Percentiles rank a stretch among this genome's conserved stretches.
These are phyloP conservation scores for Pemphigus obesinymphae DNA, from an alignment of 1,140 invertebrate species.

Conservation along the genomic window DNA sequence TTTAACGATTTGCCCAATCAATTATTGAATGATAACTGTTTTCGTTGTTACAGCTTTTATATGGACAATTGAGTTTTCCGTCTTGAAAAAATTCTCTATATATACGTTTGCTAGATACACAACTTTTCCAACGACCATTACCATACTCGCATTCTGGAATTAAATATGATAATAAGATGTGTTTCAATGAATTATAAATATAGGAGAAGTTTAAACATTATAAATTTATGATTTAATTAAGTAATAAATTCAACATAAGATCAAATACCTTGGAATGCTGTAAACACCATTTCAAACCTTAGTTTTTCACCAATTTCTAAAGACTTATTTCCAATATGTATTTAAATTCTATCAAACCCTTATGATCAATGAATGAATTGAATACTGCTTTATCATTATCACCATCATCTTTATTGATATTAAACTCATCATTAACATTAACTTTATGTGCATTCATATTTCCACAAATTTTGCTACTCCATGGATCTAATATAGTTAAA, in stretches of 20 bases:
- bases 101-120: slow-evolving; percentile 47
- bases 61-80: slow-evolving; percentile 49
- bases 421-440: neutral
- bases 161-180: neutral
- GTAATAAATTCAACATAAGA: neutral
- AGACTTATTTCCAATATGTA: slow-evolving; percentile 33
- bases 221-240: too few relatives aligned
- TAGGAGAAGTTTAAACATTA: too few relatives aligned
- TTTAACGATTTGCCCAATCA: neutral
- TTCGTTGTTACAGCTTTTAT: slow-evolving; percentile 47
- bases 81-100: slow-evolving; percentile 47
- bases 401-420: neutral
- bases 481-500: neutral
- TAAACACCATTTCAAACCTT: slow-evolving; percentile 43
- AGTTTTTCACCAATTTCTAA: slow-evolving; percentile 1
- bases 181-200: too few relatives aligned
- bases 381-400: neutral
- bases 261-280: slow-evolving; percentile 33
- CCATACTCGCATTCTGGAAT: slow-evolving; percentile 40
- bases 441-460: slow-evolving; percentile 19
- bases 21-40: slow-evolving; percentile 37
- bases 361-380: slow-evolving; percentile 38
- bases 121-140: slow-evolving; percentile 39
- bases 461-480: slow-evolving; percentile 42
- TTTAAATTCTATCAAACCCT: slow-evolving; percentile 41